These are phyloP conservation scores for Teleopsis dalmanni DNA, from an alignment of 1,140 invertebrate genomes.

Conservation along the genomic window DNA sequence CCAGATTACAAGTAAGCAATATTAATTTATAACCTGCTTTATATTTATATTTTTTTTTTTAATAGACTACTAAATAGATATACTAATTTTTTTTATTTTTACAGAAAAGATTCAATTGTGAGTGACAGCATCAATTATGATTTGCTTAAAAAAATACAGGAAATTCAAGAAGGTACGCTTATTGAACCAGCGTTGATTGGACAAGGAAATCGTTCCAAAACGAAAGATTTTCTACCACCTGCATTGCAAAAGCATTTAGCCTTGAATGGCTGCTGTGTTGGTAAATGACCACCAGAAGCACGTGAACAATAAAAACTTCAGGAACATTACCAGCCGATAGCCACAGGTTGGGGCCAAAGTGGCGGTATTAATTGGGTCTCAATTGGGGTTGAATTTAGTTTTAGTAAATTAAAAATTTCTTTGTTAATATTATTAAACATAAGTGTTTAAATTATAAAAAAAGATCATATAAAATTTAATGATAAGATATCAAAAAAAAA, in stretches of 20 bases:
- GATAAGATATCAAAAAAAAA: too few species aligned
- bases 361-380: too few species aligned
- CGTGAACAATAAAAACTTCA: too few species aligned
- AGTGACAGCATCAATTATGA: slow-evolving; percentile 89
- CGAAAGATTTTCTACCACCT: slow-evolving; percentile 68
- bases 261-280: slow-evolving; percentile 36
- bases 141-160: slow-evolving; percentile 67
- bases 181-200: slow-evolving; percentile 71
- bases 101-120: slow-evolving; percentile 74
- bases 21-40: slow-evolving; percentile 21
- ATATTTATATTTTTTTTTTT: slow-evolving; percentile 4
- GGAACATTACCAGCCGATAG: too few species aligned
- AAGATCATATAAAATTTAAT: too few species aligned
- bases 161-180: slow-evolving; percentile 63
- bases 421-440: too few species aligned
- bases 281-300: slow-evolving; percentile 29
- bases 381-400: too few species aligned
- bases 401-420: too few species aligned
- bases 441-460: too few species aligned
- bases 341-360: too few species aligned
- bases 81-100: slow-evolving; percentile 6
- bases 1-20: slow-evolving; percentile 72
- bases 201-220: slow-evolving; percentile 62
- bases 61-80: slow-evolving; percentile 2
- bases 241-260: slow-evolving; percentile 41